Evolutionary conservation across 1,140 invertebrate species (phyloP).

Genomic region (Drosophila repletoides): DNA sequence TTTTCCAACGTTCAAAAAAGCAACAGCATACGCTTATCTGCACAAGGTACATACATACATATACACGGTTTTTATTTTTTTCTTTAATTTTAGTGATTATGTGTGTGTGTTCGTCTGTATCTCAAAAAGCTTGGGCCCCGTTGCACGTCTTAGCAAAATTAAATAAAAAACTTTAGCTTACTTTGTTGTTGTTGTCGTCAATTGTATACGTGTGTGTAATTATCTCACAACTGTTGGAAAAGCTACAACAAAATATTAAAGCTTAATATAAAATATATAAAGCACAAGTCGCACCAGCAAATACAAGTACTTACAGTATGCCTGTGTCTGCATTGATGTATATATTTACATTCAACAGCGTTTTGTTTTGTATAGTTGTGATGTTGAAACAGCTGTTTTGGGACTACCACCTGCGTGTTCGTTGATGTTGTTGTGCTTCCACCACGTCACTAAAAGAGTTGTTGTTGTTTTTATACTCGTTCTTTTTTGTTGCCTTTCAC

Average conservation of each 20-base stretch:
- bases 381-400: conserved; percentile 75
- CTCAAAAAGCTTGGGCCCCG: conserved; percentile 33
- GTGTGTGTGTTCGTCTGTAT: conserved; percentile 34
- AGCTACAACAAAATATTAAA: conserved; percentile 50
- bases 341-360: conserved; percentile 28
- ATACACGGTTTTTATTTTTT: conserved; percentile 4
- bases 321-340: conserved; percentile 17
- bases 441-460: conserved; percentile 55
- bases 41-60: neutral
- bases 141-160: conserved; percentile 71
- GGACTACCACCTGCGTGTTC: conserved; percentile 43
- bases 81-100: conserved; percentile 17
- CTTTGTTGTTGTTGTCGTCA: conserved; percentile 33
- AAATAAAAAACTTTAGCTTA: conserved; percentile 56
- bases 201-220: conserved; percentile 26
- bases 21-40: conserved; percentile 30
- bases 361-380: conserved; percentile 44
- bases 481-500: conserved; percentile 30
- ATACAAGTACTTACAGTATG: conserved; percentile 54
- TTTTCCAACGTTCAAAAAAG: conserved; percentile 12
- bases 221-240: conserved; percentile 42
- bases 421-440: conserved; percentile 28
- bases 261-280: conserved; percentile 46
- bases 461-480: conserved; percentile 28
- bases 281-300: conserved; percentile 31